Percentiles rank a stretch among this genome's conserved stretches.
Evolutionary conservation across 2,113 vertebrate species (phyloP).

Genomic region (Sardina pilchardus): DNA sequence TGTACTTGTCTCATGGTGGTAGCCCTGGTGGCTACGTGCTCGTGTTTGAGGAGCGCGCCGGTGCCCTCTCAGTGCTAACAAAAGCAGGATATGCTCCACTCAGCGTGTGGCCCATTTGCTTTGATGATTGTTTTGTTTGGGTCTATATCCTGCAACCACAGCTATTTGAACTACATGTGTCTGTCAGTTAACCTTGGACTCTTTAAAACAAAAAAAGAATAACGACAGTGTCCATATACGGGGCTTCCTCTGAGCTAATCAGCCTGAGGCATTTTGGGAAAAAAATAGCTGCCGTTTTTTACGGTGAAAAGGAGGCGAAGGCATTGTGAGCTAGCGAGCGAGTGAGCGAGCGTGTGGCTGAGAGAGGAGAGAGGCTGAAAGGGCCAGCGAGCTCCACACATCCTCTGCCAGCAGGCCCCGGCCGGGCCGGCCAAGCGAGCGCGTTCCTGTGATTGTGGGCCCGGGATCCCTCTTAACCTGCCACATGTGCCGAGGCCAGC

Average conservation of each 20-base stretch:
- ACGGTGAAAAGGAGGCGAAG: background rate
- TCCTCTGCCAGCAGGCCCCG: background rate
- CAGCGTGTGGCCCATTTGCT: constrained; percentile 17
- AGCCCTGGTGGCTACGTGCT: background rate
- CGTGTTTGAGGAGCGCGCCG: background rate
- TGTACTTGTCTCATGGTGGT: background rate
- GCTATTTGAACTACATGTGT: constrained; percentile 20
- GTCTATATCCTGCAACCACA: background rate
- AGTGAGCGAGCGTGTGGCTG: too few relatives aligned
- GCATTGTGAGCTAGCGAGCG: background rate
- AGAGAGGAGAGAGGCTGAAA: background rate
- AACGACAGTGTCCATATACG: background rate
- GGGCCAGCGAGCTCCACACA: background rate
- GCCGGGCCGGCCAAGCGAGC: background rate
- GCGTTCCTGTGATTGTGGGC: background rate
- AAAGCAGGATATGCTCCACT: background rate
- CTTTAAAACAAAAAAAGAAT: background rate
- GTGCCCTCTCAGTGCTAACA: background rate
- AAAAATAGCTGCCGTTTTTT: background rate
- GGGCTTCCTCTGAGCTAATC: background rate
- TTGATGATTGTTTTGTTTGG: constrained; percentile 2
- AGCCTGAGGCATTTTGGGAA: background rate
- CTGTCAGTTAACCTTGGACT: background rate
- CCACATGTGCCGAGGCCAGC: background rate
- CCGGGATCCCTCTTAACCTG: background rate